Evolutionary conservation across 92 coral and sea anemone genomes (phyloP), one percentile per base, ranked within the genome.

Genomic region (Pocillopora meandrina): DNA sequence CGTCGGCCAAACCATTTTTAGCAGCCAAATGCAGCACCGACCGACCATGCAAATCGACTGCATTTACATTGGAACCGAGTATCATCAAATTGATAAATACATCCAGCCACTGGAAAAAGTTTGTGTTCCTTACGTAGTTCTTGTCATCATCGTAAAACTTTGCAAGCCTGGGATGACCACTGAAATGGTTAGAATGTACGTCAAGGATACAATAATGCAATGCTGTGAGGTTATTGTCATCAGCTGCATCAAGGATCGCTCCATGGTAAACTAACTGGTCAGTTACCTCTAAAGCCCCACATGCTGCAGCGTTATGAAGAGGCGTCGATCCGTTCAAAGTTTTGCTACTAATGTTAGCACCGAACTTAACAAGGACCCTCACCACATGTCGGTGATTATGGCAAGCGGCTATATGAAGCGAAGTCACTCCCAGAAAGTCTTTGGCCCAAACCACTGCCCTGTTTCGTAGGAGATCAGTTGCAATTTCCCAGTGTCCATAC

Each of bases 11-110:
- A 31, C 90, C 95, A 17, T 86, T 82, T 34, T 31, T n/a, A 11
- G 89, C 88, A 19, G 96, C 96, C 20, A 79, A 23, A 78, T 93
- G 96, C 73, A 93, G 64, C 15, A 87, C 79, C 7, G 93, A 87
- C 78, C 78, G 84, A 79, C 96, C 96, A 21, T 79, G 9, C 36
- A 16, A 65, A 62, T 91, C 92, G 12, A 59, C 70, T 0, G 72
- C 73, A 73, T 87, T 65, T 21, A 91, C 14, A 0, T 12, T 65
- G 7, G 81, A 66, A 58, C 56, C 72, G 7, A 3, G 17, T 9
- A 34, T 5, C 1, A 62, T 65, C 19, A 82, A 78, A n/a, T 78
- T n/a, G 23, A 72, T 12, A 9, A 85, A 77, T 2, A 84, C 0
- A 57, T 33, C 47, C 9, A 89, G 19, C 79, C 83, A 79, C 26